A percentile compares a stretch with the other conserved stretches of the same genome.
These are phyloP conservation scores for Empis livida DNA, from an alignment of 2,888 invertebrate genomes.

Conservation along the genomic window DNA sequence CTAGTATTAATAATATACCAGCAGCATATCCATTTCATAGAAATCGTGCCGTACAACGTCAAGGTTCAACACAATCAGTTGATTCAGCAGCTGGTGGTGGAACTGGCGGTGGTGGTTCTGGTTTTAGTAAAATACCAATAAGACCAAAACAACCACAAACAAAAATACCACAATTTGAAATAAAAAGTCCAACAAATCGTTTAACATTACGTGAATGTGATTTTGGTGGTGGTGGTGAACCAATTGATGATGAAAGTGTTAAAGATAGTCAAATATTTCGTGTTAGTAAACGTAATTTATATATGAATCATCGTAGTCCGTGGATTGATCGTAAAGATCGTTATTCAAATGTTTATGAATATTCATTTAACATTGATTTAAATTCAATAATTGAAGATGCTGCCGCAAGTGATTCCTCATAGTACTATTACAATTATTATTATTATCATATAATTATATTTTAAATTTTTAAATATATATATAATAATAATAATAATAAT, in stretches of 20 bases:
- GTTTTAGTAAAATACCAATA: conserved; percentile 20
- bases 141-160: conserved; percentile 32
- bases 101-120: not conserved
- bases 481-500: no score
- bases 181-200: conserved; percentile 34
- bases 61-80: conserved; percentile 30
- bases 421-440: conserved; percentile 22
- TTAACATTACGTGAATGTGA: conserved; percentile 35
- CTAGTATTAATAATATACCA: conserved; percentile 17
- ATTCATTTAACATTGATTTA: conserved; percentile 36
- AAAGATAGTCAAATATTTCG: conserved; percentile 37
- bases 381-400: conserved; percentile 37
- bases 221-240: conserved; percentile 37
- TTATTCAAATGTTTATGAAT: conserved; percentile 36
- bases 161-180: conserved; percentile 21
- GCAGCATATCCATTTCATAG: conserved; percentile 34
- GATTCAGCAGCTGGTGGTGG: conserved; percentile 22
- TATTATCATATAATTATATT: not conserved
- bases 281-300: conserved; percentile 37
- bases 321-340: conserved; percentile 33
- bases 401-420: conserved; percentile 37
- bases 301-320: conserved; percentile 36
- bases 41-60: conserved; percentile 29
- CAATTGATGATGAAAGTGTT: conserved; percentile 35
- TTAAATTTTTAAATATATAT: no score